Conservation (phyloP, 2,797 vertebrate genomes). For the Syngnathus acus region DNA sequence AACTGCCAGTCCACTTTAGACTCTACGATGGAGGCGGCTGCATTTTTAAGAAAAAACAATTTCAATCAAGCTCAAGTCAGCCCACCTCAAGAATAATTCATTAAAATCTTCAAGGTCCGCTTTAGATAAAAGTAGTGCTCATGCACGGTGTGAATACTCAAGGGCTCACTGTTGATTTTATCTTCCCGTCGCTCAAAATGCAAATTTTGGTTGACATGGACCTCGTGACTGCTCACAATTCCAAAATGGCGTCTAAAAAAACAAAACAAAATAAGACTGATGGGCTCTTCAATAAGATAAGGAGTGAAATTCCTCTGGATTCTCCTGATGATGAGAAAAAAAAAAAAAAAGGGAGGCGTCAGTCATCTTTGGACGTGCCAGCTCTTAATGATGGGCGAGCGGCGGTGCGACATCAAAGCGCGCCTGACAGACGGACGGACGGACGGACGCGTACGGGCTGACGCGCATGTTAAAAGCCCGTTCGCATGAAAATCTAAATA, state of each 20-base stretch:
- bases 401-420: slow-evolving; percentile 64
- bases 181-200: not conserved
- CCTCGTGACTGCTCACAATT: not conserved
- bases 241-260: not conserved
- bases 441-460: slow-evolving; percentile 48
- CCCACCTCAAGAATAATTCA: no score
- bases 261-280: slow-evolving; percentile 12
- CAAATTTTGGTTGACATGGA: no score
- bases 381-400: slow-evolving; percentile 55
- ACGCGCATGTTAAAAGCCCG: slow-evolving; percentile 58
- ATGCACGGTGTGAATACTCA: not conserved
- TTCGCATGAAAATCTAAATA: slow-evolving; percentile 45
- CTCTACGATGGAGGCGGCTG: no score
- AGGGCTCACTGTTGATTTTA: slow-evolving; percentile 1
- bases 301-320: slow-evolving; percentile 33
- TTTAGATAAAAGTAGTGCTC: no score
- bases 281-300: slow-evolving; percentile 41
- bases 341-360: slow-evolving; percentile 15
- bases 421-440: slow-evolving; percentile 55
- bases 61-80: no score
- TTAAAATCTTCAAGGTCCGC: no score
- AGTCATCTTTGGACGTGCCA: slow-evolving; percentile 52
- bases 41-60: no score
- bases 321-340: slow-evolving; percentile 52
- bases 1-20: no score